Percentiles rank a stretch among this genome's conserved stretches.
phyloP scores from a whole-genome alignment of 2,888 invertebrate species.

The Philereme vetulata region DNA sequence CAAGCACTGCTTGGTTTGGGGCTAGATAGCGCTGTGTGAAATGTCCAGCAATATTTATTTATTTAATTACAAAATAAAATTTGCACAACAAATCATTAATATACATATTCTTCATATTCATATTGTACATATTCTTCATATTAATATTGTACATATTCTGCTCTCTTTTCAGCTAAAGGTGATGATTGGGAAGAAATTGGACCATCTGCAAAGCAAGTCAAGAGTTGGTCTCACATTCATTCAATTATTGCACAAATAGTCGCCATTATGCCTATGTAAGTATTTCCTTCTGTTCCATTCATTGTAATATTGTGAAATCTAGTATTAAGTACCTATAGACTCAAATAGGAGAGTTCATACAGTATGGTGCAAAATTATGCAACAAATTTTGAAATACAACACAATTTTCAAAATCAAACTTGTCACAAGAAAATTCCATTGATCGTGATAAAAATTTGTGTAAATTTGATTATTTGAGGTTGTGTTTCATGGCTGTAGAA shows the following conservation, averaged over 20 bases:
- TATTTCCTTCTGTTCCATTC: constrained; percentile 33
- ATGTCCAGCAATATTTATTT: no score
- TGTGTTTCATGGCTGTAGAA: no score
- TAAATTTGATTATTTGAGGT: no score
- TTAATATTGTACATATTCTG: neutral
- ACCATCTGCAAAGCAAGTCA: constrained; percentile 81
- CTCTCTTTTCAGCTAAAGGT: constrained; percentile 62
- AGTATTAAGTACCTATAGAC: neutral
- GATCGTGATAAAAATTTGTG: no score
- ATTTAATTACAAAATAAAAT: neutral
- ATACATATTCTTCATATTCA: constrained; percentile 13
- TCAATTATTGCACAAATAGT: constrained; percentile 75
- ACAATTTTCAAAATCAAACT: no score
- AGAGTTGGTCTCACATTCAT: constrained; percentile 86
- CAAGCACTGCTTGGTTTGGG: no score
- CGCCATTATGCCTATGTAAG: constrained; percentile 79
- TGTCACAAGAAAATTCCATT: no score
- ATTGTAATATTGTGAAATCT: neutral
- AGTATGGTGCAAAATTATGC: neutral
- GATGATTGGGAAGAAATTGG: constrained; percentile 84
- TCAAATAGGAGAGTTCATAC: no score
- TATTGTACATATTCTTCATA: neutral
- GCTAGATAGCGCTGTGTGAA: no score
- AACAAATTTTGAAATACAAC: neutral
- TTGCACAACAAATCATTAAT: constrained; percentile 12